phyloP scores from a whole-genome alignment of 2,113 vertebrate genomes.

The Brienomyrus longianalis region DNA sequence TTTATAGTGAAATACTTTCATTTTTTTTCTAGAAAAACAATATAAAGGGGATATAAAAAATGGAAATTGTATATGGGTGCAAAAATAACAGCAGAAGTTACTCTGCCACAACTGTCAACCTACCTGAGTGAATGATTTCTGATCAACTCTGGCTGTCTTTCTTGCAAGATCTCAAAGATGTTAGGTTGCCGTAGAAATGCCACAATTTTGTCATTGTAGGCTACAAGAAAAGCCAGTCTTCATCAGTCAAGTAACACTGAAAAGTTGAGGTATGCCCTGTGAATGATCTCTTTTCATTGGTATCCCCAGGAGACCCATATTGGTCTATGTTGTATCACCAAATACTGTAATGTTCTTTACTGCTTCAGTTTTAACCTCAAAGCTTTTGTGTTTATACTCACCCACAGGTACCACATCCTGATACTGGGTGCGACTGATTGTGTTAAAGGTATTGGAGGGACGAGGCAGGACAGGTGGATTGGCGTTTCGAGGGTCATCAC shows the following conservation, averaged over 20 bases:
- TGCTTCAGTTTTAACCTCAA: not conserved
- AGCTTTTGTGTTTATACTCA: slow-evolving; percentile 52
- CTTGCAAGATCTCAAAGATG: slow-evolving; percentile 94
- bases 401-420: slow-evolving; percentile 93
- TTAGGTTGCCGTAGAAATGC: slow-evolving; percentile 95
- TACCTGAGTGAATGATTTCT: slow-evolving; percentile 95
- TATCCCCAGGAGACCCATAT: not conserved
- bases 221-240: slow-evolving; percentile 50
- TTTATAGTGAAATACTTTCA: not conserved
- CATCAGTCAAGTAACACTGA: slow-evolving; percentile 1
- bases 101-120: not conserved
- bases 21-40: not conserved
- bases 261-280: not conserved
- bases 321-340: not conserved
- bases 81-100: not conserved
- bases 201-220: slow-evolving; percentile 98
- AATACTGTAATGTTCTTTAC: not conserved
- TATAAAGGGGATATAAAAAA: not conserved
- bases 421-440: slow-evolving; percentile 84
- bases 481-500: slow-evolving; percentile 83
- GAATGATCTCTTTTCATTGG: not conserved
- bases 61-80: not conserved
- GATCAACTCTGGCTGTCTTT: slow-evolving; percentile 88
- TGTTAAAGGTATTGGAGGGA: slow-evolving; percentile 88
- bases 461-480: slow-evolving; percentile 77